Evolutionary conservation across 2,888 invertebrate genomes (phyloP).

Genomic region (Frankliniella intonsa): DNA sequence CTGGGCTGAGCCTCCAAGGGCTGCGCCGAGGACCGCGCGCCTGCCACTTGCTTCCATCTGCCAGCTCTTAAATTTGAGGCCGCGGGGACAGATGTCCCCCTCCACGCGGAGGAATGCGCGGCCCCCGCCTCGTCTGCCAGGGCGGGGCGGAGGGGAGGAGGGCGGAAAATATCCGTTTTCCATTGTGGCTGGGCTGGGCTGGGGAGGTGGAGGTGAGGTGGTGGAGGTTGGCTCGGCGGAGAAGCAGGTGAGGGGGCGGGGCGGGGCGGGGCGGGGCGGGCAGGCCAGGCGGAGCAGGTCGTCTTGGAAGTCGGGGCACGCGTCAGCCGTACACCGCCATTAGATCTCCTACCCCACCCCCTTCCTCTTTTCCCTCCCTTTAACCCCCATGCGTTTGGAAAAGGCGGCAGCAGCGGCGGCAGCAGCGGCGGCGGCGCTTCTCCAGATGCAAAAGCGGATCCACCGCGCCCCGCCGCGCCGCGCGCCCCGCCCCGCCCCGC

Average conservation of each 20-base stretch:
- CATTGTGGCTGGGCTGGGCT: background rate
- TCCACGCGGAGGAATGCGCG: background rate
- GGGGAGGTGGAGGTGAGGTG: background rate
- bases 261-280: background rate
- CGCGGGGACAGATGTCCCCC: conserved; percentile 7
- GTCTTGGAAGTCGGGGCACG: background rate
- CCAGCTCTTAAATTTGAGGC: conserved; percentile 5
- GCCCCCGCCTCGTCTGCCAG: background rate
- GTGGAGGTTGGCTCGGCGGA: background rate
- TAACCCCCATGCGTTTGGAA: no score
- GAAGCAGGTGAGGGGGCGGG: background rate
- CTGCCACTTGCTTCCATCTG: background rate
- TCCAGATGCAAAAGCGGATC: no score
- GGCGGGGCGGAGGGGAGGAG: background rate
- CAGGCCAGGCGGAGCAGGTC: background rate
- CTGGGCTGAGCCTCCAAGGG: background rate
- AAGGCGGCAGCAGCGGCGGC: no score
- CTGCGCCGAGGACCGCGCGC: background rate
- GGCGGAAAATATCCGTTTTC: conserved; percentile 15
- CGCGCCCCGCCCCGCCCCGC: no score
- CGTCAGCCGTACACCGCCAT: conserved; percentile 22
- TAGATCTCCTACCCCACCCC: background rate
- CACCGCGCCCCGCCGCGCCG: no score
- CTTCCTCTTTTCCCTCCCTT: no score
- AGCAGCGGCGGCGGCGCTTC: no score